Evolutionary conservation across 2,797 vertebrate species (phyloP).

Genomic region (Brotula barbata): DNA sequence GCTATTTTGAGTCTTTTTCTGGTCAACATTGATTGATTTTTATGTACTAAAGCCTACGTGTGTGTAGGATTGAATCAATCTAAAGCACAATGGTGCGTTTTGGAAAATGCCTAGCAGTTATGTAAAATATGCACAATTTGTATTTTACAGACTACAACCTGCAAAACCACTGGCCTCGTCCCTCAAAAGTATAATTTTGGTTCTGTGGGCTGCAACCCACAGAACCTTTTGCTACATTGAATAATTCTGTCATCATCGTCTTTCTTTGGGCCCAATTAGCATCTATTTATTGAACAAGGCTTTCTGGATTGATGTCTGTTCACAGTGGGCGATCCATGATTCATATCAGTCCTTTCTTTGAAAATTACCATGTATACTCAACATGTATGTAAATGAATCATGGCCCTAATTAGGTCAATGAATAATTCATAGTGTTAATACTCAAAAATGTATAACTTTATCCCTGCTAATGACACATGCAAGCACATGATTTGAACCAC

Average conservation of each 20-base stretch:
- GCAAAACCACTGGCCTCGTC: slow-evolving; percentile 1
- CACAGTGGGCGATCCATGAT: slow-evolving; percentile 57
- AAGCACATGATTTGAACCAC: slow-evolving; percentile 1
- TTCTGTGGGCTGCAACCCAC: slow-evolving; percentile 6
- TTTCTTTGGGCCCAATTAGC: slow-evolving; percentile 75
- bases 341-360: slow-evolving; percentile 61
- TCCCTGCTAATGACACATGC: slow-evolving; percentile 30
- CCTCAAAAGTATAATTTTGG: slow-evolving; percentile 28
- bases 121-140: slow-evolving; percentile 16
- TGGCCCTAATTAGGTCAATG: slow-evolving; percentile 61
- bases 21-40: no score
- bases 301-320: slow-evolving; percentile 57
- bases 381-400: slow-evolving; percentile 61
- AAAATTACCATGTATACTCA: slow-evolving; percentile 42
- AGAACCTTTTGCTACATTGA: slow-evolving; percentile 20
- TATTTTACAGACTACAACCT: slow-evolving; percentile 22
- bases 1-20: not conserved
- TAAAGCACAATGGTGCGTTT: not conserved
- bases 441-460: slow-evolving; percentile 39
- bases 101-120: not conserved
- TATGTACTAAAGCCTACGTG: not conserved
- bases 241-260: slow-evolving; percentile 51
- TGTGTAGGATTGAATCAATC: no score
- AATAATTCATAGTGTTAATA: slow-evolving; percentile 63
- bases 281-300: slow-evolving; percentile 65